Base-by-base conservation (phyloP, 2,113 vertebrate genomes). In the Artemisiospiza belli region DNA sequence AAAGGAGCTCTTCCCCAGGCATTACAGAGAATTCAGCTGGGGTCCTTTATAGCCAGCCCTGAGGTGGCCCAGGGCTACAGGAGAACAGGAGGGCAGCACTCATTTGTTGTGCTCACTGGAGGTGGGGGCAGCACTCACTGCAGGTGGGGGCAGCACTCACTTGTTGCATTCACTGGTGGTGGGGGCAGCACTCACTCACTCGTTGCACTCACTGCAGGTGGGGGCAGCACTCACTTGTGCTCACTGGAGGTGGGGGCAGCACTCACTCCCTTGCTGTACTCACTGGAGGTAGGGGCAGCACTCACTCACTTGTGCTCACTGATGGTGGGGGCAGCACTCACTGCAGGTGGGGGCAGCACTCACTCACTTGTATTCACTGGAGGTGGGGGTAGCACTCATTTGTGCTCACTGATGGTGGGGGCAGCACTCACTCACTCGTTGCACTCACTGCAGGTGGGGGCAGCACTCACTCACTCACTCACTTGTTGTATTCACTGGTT, bases 401-500 rank as follows among this genome's bases (percentile, higher is more conserved):
- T 16, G 43, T 17, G 7, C 9, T 37, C 37, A 37, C 37, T 37
- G 37, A 9, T 9, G 37, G 37, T 37, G 37, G 37, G 37, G 37
- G 37, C 37, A 37, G 43, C 39, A 39, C 37, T 39, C 37, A 39
- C 37, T 39, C 37, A 39, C 37, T 39, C 37, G n/a, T n/a, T n/a
- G n/a, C n/a, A n/a, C n/a, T n/a, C n/a, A n/a, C n/a, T n/a, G n/a
- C n/a, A n/a, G n/a, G n/a, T n/a, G n/a, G n/a, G n/a, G n/a, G n/a
- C n/a, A n/a, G n/a, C n/a, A 39, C 39, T 18, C 44, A 44, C 44
- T 97, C 84, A 97, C 97, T 92, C 18, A 44, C 44, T 97, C 84
- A 97, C 97, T 92, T 98, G 94, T 93, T 98, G 89, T 97, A 98
- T 63, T 97, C 97, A 12, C 88, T 97, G 23, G 95, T 97, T 72